Evolutionary conservation across 2,888 invertebrate genomes (phyloP), one percentile per base, ranked within the genome.

Genomic region (Euclidia mi): DNA sequence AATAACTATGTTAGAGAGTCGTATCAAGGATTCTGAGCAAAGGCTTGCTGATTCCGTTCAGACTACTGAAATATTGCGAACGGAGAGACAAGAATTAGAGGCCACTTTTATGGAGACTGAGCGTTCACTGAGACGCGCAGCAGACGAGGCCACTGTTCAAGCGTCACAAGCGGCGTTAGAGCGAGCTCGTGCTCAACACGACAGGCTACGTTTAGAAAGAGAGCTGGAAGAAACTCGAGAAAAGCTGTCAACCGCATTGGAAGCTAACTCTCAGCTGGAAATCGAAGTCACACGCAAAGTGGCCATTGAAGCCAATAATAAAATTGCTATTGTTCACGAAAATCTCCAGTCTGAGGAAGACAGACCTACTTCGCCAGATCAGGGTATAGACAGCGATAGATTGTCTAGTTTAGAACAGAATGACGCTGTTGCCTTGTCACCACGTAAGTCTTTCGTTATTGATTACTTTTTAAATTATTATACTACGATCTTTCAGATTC

Each of bases 361-460:
- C 10, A 82, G 94, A 18, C 91, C 94, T 2, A 92, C 96, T 0
- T 98, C 98, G 0, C 98, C 98, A 0, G 98, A 98, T 89, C 95
- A 98, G 78, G 98, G 98, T n/a, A 98, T 98, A 64, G 98, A 98
- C 83, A 98, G 98, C 78, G 98, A 98, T 83, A 90, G 96, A 59
- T 90, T 96, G 47, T 95, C 96, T 59, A 95, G 96, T 84, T 81
- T 96, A 74, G 95, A 97, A 91, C 95, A 95, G 61, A 95, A 95
- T 66, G 93, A 94, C 31, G 91, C 87, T 28, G 81, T 94, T 38
- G 82, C 91, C 29, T 77, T 92, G 61, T 94, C 94, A 50, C 91
- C 93, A 7, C 88, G 94, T 94, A 84, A 90, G 94, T 88, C 4
- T 38, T 15, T 12, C 20, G 49, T 35, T n/a, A n/a, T n/a, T n/a